phyloP scores from a whole-genome alignment of 2,888 invertebrate genomes.

The Prosapia bicincta region DNA sequence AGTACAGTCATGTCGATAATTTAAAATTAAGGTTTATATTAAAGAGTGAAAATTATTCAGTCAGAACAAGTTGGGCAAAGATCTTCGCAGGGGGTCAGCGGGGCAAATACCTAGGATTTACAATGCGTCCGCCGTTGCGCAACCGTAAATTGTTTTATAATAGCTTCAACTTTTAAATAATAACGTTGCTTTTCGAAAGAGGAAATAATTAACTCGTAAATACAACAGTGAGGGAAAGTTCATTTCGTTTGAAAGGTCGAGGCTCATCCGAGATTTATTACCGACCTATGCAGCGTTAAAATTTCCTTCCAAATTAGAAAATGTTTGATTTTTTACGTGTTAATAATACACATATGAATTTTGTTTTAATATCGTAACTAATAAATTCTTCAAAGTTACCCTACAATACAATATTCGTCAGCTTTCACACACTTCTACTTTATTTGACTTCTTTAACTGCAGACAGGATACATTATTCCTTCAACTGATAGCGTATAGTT shows the following conservation, averaged over 20 bases:
- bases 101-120: background rate
- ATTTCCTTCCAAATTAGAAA: too few species aligned
- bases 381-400: too few species aligned
- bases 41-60: background rate
- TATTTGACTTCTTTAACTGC: too few species aligned
- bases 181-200: background rate
- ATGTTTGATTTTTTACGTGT: too few species aligned
- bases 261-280: background rate
- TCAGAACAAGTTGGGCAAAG: background rate
- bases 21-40: background rate
- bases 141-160: background rate
- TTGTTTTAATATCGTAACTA: too few species aligned
- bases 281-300: too few species aligned
- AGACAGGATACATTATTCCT: too few species aligned
- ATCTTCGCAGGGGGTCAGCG: background rate
- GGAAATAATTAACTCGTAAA: background rate
- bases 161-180: background rate
- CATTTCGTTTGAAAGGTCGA: background rate
- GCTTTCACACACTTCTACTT: too few species aligned
- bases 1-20: background rate
- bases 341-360: too few species aligned
- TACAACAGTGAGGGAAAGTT: background rate
- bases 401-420: too few species aligned
- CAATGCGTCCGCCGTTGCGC: background rate
- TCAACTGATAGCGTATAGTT: too few species aligned